Percentiles rank a stretch among this genome's conserved stretches.
Conservation (phyloP, 2,113 vertebrate species). For the Sula dactylatra region DNA sequence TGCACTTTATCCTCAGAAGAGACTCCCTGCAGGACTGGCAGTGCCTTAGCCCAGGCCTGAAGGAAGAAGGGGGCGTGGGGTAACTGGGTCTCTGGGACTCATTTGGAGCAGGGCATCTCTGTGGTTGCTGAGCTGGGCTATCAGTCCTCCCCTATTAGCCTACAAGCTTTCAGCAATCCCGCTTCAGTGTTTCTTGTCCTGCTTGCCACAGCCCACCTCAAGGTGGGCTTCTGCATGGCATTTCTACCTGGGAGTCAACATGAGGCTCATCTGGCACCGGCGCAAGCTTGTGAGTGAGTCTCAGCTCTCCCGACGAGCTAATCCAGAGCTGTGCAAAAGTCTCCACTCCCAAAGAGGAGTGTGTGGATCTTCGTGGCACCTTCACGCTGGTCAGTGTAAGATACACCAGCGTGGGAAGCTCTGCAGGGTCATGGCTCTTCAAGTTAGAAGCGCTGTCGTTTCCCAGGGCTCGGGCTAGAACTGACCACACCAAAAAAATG, state of each 20-base stretch:
- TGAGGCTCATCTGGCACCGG: background rate
- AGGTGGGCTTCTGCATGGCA: fast-evolving
- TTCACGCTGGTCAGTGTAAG: background rate
- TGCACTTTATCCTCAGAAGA: background rate
- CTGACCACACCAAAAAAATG: background rate
- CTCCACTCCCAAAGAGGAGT: fast-evolving
- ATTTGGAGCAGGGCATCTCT: background rate
- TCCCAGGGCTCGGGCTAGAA: background rate
- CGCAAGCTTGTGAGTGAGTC: background rate
- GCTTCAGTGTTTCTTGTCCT: background rate
- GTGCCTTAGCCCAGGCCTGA: background rate
- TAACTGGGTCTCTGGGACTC: background rate
- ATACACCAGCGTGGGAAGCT: background rate
- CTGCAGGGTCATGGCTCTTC: background rate
- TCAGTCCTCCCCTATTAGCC: background rate
- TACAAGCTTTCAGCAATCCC: fast-evolving
- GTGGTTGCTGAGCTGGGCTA: background rate
- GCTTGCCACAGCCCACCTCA: background rate
- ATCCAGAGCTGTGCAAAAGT: background rate
- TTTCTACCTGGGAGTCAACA: background rate
- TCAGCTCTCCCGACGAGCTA: background rate
- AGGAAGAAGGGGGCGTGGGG: background rate
- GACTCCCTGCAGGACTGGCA: background rate
- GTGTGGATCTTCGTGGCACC: fast-evolving
- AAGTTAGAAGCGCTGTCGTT: background rate